phyloP scores from a whole-genome alignment of 37 sponge, comb jelly and placozoan species.

The Eunapius fragilis region DNA sequence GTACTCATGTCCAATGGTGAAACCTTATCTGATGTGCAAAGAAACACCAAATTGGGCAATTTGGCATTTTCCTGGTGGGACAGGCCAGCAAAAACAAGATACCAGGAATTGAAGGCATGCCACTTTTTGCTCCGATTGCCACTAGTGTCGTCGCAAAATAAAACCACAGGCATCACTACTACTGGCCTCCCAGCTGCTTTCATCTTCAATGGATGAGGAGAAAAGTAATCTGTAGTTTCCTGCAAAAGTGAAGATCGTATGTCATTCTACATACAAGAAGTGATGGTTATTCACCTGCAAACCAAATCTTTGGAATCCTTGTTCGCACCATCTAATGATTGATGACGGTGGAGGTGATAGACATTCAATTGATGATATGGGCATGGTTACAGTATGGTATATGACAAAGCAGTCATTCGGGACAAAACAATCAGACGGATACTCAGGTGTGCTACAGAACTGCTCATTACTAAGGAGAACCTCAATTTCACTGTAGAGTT shows the following conservation, averaged over 20 bases:
- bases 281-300: too few relatives aligned
- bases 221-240: not conserved
- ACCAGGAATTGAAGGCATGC: constrained; percentile 22
- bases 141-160: constrained; percentile 20
- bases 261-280: too few relatives aligned
- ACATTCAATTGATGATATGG: not conserved
- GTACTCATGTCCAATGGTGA: not conserved
- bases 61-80: not conserved
- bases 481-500: not conserved
- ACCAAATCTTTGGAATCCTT: too few relatives aligned
- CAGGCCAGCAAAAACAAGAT: constrained; percentile 14
- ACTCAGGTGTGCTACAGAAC: not conserved
- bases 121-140: constrained; percentile 27
- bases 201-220: constrained; percentile 1
- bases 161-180: not conserved
- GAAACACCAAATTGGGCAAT: constrained; percentile 11
- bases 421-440: not conserved
- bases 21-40: constrained; percentile 8
- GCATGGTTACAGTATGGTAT: not conserved
- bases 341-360: not conserved
- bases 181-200: constrained; percentile 2
- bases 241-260: not conserved
- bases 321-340: not conserved
- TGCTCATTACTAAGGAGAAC: not conserved
- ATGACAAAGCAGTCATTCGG: not conserved